Evolutionary conservation across 2,113 vertebrate genomes (phyloP).

Genomic region (Notechis scutatus): DNA sequence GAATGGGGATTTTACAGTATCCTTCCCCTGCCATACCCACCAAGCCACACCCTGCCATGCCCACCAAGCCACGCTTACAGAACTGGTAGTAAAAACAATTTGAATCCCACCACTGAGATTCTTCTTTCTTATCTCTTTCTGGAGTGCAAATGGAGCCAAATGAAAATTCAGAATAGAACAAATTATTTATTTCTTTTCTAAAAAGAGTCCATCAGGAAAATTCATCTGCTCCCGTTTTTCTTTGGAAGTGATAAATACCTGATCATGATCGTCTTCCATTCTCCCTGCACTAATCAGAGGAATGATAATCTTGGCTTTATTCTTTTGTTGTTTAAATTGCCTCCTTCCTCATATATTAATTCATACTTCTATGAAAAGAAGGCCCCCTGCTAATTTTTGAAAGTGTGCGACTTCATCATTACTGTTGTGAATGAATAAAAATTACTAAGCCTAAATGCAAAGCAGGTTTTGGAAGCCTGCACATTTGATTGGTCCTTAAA

Average conservation of each 20-base stretch:
- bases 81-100: too few species aligned
- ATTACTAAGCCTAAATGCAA: too few species aligned
- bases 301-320: not conserved
- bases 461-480: too few species aligned
- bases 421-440: too few species aligned
- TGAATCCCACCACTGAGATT: too few species aligned
- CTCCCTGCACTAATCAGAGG: not conserved
- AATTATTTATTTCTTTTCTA: not conserved
- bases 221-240: not conserved
- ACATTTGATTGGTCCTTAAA: too few species aligned
- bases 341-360: not conserved
- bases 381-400: not conserved
- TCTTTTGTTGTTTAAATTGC: not conserved
- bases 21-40: too few species aligned
- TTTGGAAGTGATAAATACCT: not conserved
- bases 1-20: too few species aligned
- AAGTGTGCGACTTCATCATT: not conserved
- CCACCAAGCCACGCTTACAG: too few species aligned
- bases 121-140: not conserved
- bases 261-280: not conserved
- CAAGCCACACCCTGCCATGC: too few species aligned
- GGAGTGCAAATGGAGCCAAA: not conserved
- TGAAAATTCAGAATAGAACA: not conserved
- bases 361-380: too few species aligned
- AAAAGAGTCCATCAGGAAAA: not conserved